phyloP scores from a whole-genome alignment of 2,113 vertebrate species.

The Hippocampus abdominalis region DNA sequence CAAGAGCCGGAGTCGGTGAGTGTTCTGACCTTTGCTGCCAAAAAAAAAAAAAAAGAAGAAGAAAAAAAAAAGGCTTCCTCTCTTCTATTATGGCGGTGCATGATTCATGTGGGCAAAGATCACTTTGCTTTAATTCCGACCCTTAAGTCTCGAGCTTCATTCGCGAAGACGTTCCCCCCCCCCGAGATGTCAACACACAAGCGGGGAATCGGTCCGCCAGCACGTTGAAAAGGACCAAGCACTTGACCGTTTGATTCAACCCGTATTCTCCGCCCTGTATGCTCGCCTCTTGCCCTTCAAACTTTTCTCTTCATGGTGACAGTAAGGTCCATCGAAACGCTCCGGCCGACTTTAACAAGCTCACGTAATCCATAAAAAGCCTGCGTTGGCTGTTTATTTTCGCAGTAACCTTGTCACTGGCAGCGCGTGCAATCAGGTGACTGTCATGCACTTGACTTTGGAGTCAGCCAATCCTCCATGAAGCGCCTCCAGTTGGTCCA shows the following conservation, averaged over 20 bases:
- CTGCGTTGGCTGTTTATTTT: constrained; percentile 18
- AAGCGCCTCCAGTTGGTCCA: too few species aligned
- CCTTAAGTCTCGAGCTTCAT: not conserved
- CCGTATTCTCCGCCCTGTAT: not conserved
- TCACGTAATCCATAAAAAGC: not conserved
- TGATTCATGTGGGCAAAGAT: not conserved
- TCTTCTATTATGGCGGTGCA: not conserved
- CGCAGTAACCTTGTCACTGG: not conserved
- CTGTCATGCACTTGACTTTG: too few species aligned
- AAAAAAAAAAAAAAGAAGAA: not conserved
- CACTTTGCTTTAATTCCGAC: not conserved
- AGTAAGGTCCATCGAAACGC: not conserved
- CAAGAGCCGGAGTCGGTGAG: constrained; percentile 24
- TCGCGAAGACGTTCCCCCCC: not conserved
- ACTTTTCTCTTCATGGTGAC: not conserved
- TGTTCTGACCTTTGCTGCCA: constrained; percentile 37
- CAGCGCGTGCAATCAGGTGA: not conserved
- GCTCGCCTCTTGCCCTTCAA: not conserved
- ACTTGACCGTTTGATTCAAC: not conserved
- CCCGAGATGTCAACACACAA: not conserved
- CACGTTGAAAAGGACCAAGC: not conserved
- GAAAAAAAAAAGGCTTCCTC: not conserved
- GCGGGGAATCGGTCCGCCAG: not conserved
- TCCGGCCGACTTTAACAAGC: not conserved
- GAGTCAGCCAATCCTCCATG: too few species aligned